phyloP scores from a whole-genome alignment of 2,797 vertebrate species.

The Gallinago solitaria region DNA sequence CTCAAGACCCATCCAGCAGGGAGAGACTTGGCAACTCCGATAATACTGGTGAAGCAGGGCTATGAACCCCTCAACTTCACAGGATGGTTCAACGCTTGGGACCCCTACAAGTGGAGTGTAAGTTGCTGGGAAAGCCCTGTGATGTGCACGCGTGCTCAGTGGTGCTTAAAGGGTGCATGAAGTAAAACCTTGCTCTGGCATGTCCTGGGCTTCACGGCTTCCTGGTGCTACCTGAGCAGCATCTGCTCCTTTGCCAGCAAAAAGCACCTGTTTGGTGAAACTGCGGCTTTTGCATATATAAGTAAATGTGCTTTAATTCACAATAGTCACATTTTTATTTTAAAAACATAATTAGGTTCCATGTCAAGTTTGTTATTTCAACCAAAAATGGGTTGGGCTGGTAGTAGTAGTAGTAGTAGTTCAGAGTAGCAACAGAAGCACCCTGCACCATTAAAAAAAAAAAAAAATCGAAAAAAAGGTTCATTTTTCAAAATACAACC shows the following conservation, averaged over 20 bases:
- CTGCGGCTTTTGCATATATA: background rate
- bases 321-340: background rate
- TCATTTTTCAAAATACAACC: background rate
- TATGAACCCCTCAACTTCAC: constrained; percentile 89
- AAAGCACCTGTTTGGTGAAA: background rate
- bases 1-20: constrained; percentile 86
- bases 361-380: background rate
- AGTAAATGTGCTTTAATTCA: background rate
- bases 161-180: background rate
- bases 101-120: constrained; percentile 91
- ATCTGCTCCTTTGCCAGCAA: background rate
- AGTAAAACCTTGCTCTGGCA: background rate
- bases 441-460: background rate
- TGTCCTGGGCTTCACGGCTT: background rate
- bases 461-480: rapidly evolving
- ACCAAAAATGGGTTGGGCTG: background rate
- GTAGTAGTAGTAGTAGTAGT: background rate
- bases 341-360: background rate
- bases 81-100: constrained; percentile 93
- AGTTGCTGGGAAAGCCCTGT: constrained; percentile 62
- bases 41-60: constrained; percentile 87
- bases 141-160: rapidly evolving
- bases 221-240: background rate
- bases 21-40: constrained; percentile 83
- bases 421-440: background rate